phyloP scores from a whole-genome alignment of 2,797 vertebrate species.

The Lacerta viridis region DNA sequence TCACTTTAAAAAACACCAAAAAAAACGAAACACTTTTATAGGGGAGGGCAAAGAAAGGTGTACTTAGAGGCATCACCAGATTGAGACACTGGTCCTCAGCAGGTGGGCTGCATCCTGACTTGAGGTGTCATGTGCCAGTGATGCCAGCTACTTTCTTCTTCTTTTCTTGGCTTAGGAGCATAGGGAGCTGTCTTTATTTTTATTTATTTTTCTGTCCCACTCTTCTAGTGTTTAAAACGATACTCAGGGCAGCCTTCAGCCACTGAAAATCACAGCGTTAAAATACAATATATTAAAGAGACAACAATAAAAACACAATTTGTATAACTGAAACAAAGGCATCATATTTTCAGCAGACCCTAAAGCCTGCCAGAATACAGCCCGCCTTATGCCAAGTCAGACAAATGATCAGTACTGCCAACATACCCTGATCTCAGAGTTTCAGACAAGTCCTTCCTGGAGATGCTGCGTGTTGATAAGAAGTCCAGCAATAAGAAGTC shows the following conservation, averaged over 20 bases:
- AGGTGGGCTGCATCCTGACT: background rate
- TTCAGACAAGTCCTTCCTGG: background rate
- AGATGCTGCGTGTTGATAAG: background rate
- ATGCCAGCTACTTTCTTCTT: background rate
- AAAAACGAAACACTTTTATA: too few species aligned
- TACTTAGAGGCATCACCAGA: background rate
- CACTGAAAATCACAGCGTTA: too few species aligned
- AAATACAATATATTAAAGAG: too few species aligned
- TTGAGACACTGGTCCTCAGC: background rate
- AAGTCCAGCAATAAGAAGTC: too few species aligned
- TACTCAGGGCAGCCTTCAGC: too few species aligned
- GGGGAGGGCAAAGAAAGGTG: background rate
- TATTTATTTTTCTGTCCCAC: too few species aligned
- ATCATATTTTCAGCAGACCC: too few species aligned
- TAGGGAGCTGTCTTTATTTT: background rate
- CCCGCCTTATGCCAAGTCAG: background rate
- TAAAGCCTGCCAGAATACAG: too few species aligned
- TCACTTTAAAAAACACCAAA: too few species aligned
- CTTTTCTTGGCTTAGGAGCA: background rate
- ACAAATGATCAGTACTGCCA: background rate
- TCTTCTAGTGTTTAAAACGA: too few species aligned
- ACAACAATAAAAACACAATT: too few species aligned
- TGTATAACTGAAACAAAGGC: too few species aligned
- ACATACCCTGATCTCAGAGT: background rate
- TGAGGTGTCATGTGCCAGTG: background rate